Evolutionary conservation across 37 sponge, comb jelly and placozoan species (phyloP), one percentile per base, ranked within the genome.

Genomic region (Geodia barretti): DNA sequence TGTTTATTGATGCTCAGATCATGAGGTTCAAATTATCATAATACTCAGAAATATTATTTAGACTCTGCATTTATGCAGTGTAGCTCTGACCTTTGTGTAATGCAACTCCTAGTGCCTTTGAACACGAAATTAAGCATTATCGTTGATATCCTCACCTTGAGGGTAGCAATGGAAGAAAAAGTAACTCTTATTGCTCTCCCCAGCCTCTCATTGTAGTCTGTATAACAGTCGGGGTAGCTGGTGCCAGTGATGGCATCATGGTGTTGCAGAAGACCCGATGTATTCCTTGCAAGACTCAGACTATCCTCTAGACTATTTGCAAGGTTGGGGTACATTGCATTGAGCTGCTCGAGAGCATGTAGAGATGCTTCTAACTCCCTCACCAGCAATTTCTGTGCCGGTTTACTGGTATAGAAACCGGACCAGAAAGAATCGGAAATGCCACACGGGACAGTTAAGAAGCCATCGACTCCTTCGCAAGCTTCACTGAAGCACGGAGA

Each of bases 211-310:
- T 79, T 74, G 70, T 87, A 87, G 76, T 87, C 88, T 17, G 81
- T 70, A 67, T 81, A 87, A 47, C 82, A 81, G 32, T 39, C 60
- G 31, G 82, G 75, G 43, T 42, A 87, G 71, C 74, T 70, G 37
- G 88, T 87, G 11, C 88, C 88, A 43, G 88, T 79, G 20, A 87
- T 69, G 58, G 88, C 88, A 66, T 87, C 88, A 42, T 87, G 88
- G 64, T 87, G 88, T 70, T 80, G 77, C 76, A 87, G 36, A 17
- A 87, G 32, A 3, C 76, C 81, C 9, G 82, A 80, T 0, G 88
- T 87, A 40, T 61, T 58, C 41, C 75, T 72, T 29, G n/a, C 26
- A 28, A 86, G 35, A 11, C 25, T 25, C 32, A 70, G 3, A 4
- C 24, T 3, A 36, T 86, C 74, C 23, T 28, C 33, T 3, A 86